A percentile compares a stretch with the other conserved stretches of the same genome.
phyloP scores from a whole-genome alignment of 2,888 invertebrate species.

The Drosophila formosana region DNA sequence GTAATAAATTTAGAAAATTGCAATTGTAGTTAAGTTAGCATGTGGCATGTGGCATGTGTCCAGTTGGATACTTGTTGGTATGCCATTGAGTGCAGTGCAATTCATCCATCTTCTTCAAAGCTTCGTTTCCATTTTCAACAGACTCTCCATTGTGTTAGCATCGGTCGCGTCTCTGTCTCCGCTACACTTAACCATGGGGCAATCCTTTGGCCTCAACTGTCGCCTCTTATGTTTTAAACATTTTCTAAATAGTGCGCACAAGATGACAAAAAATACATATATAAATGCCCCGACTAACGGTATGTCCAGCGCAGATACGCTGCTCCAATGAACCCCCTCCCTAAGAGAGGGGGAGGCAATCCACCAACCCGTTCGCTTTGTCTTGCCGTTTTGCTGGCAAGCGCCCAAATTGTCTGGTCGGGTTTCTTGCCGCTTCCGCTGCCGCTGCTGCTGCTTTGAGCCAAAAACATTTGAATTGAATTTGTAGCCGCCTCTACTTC shows the following conservation, averaged over 20 bases:
- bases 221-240: slow-evolving; percentile 73
- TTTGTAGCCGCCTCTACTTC: slow-evolving; percentile 67
- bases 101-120: slow-evolving; percentile 56
- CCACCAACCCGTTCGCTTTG: neutral
- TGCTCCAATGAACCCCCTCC: neutral
- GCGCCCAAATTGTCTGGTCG: slow-evolving; percentile 77
- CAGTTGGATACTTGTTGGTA: slow-evolving; percentile 25
- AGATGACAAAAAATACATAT: slow-evolving; percentile 25
- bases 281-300: slow-evolving; percentile 55
- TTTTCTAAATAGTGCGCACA: slow-evolving; percentile 48
- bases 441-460: slow-evolving; percentile 43
- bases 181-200: slow-evolving; percentile 28
- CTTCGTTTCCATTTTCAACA: slow-evolving; percentile 58
- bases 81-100: slow-evolving; percentile 26
- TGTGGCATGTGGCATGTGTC: slow-evolving; percentile 19
- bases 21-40: neutral
- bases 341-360: neutral
- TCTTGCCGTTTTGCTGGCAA: slow-evolving; percentile 62
- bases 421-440: slow-evolving; percentile 33
- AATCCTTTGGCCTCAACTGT: slow-evolving; percentile 47
- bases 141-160: slow-evolving; percentile 25
- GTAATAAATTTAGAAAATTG: neutral
- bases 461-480: slow-evolving; percentile 76
- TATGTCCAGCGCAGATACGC: slow-evolving; percentile 75
- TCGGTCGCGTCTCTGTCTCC: neutral